Conservation (phyloP, 2,797 vertebrate genomes). For the Odontamblyopus rebecca region DNA sequence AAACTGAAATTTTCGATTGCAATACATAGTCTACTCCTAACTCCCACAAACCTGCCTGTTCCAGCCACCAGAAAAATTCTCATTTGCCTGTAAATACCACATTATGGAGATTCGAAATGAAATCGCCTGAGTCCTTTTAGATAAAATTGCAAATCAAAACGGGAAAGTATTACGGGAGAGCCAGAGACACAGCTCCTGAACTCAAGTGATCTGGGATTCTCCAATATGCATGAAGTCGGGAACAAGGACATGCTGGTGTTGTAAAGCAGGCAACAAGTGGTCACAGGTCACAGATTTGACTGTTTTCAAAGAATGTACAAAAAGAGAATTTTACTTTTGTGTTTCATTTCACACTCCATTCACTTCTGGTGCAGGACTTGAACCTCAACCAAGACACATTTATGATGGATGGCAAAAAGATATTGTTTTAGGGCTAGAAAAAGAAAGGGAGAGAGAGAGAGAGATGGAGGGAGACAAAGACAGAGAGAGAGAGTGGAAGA, state of each 20-base stretch:
- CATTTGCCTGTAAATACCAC: slow-evolving; percentile 8
- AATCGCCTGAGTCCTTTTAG: slow-evolving; percentile 21
- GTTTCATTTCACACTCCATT: no score
- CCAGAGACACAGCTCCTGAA: slow-evolving; percentile 25
- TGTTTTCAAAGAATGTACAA: no score
- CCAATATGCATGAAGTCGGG: not conserved
- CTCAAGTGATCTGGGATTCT: not conserved
- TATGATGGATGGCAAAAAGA: no score
- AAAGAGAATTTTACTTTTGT: no score
- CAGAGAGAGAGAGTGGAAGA: no score
- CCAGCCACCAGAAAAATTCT: not conserved
- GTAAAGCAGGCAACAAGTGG: not conserved
- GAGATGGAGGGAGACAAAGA: no score
- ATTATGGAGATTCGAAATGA: slow-evolving; percentile 32
- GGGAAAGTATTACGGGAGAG: slow-evolving; percentile 10
- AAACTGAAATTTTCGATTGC: no score
- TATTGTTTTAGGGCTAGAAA: no score
- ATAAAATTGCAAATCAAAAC: slow-evolving; percentile 25
- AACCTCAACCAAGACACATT: no score
- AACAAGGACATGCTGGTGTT: not conserved
- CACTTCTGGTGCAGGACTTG: no score
- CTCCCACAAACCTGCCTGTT: slow-evolving; percentile 24
- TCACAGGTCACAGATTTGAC: not conserved
- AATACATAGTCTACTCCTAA: not conserved
- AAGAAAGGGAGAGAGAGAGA: no score